phyloP scores from a whole-genome alignment of 2,888 invertebrate species.

The Bhutanitis thaidina region DNA sequence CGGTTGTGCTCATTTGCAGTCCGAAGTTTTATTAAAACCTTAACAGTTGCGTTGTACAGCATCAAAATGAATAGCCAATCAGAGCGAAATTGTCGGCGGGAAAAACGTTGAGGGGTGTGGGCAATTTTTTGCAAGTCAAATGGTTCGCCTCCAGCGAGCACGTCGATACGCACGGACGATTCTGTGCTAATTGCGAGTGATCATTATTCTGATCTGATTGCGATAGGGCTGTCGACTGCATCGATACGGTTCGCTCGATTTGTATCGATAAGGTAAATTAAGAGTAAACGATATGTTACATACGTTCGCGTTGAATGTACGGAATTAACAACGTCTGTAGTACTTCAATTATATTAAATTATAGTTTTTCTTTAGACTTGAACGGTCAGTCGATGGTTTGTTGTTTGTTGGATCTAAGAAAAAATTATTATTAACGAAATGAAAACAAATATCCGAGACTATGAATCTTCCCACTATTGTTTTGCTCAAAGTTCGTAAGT shows the following conservation, averaged over 20 bases:
- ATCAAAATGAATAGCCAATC: conserved; percentile 40
- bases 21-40: conserved; percentile 3
- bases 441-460: too few relatives aligned
- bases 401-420: too few relatives aligned
- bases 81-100: conserved; percentile 33
- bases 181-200: conserved; percentile 67
- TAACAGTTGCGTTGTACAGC: conserved; percentile 11
- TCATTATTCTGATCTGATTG: conserved; percentile 43
- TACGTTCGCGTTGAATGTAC: too few relatives aligned
- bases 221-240: conserved; percentile 49
- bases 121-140: conserved; percentile 69
- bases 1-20: not conserved
- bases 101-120: conserved; percentile 24
- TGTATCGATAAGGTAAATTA: not conserved
- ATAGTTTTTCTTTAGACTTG: too few relatives aligned
- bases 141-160: conserved; percentile 51
- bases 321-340: too few relatives aligned
- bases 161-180: conserved; percentile 49
- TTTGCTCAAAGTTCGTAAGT: too few relatives aligned
- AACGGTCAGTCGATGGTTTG: too few relatives aligned
- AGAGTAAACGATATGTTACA: too few relatives aligned
- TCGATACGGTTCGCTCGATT: not conserved
- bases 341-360: too few relatives aligned
- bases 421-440: too few relatives aligned
- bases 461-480: too few relatives aligned